These are phyloP conservation scores for Erebia aethiops DNA, from an alignment of 2,888 invertebrate genomes.

Conservation along the genomic window DNA sequence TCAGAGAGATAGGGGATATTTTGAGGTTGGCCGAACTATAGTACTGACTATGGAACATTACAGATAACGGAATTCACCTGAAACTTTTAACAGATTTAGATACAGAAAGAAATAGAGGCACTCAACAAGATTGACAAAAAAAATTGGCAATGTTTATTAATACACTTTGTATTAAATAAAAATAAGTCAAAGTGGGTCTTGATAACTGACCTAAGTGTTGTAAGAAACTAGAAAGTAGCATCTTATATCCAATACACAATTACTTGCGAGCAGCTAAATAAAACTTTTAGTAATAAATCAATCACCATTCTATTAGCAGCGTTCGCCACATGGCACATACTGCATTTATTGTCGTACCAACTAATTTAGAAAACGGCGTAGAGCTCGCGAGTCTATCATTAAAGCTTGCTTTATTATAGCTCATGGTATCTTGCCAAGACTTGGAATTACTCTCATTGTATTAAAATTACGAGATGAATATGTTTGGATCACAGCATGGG, in stretches of 20 bases:
- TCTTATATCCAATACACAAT: background rate
- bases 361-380: slow-evolving; percentile 15
- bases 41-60: slow-evolving; percentile 15
- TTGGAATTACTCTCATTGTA: slow-evolving; percentile 32
- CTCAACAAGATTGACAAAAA: background rate
- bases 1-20: slow-evolving; percentile 9
- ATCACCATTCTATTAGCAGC: background rate
- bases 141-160: background rate
- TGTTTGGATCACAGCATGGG: slow-evolving; percentile 23
- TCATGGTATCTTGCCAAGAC: slow-evolving; percentile 34
- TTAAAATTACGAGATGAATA: slow-evolving; percentile 25
- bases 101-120: background rate
- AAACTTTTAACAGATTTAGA: background rate
- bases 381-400: slow-evolving; percentile 25
- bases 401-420: slow-evolving; percentile 36
- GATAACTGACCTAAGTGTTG: background rate
- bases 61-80: background rate
- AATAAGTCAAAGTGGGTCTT: background rate
- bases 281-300: slow-evolving; percentile 6
- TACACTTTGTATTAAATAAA: background rate
- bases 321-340: background rate
- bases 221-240: background rate
- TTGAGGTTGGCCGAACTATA: background rate
- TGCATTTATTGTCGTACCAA: slow-evolving; percentile 7
- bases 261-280: background rate